phyloP scores from a whole-genome alignment of 2,113 vertebrate species.

The Charadrius vociferus region DNA sequence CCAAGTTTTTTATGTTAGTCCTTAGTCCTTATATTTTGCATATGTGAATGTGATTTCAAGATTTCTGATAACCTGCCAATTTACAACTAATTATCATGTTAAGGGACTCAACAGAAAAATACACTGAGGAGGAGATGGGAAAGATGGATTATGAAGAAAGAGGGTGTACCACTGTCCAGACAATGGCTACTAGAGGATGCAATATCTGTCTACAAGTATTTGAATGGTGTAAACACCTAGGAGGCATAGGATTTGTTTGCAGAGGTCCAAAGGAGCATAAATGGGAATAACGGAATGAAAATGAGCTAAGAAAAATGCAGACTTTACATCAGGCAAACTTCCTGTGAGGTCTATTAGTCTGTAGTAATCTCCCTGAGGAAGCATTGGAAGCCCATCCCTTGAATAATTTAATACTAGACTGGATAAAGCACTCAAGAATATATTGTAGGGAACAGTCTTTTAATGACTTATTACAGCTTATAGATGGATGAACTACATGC shows the following conservation, averaged over 20 bases:
- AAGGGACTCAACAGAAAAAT: neutral
- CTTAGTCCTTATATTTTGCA: neutral
- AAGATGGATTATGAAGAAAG: neutral
- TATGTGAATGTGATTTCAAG: neutral
- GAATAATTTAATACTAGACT: slow-evolving; percentile 40
- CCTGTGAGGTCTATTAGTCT: neutral
- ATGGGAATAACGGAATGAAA: neutral
- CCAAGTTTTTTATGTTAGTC: neutral
- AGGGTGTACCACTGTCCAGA: neutral
- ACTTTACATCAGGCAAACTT: slow-evolving; percentile 13
- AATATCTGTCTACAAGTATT: neutral
- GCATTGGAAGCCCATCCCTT: neutral
- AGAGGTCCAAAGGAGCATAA: neutral
- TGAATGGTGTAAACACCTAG: neutral
- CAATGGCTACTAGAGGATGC: neutral
- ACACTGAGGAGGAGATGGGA: neutral
- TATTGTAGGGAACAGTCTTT: neutral
- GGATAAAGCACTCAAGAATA: neutral
- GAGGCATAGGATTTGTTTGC: neutral
- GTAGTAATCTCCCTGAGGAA: neutral
- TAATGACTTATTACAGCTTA: neutral
- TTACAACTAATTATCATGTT: neutral
- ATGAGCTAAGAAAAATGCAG: slow-evolving; percentile 4
- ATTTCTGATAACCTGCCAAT: neutral
- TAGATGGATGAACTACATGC: neutral